Base-by-base conservation (phyloP, 2,797 vertebrate species). In the Hypotaenidia philippensis region DNA sequence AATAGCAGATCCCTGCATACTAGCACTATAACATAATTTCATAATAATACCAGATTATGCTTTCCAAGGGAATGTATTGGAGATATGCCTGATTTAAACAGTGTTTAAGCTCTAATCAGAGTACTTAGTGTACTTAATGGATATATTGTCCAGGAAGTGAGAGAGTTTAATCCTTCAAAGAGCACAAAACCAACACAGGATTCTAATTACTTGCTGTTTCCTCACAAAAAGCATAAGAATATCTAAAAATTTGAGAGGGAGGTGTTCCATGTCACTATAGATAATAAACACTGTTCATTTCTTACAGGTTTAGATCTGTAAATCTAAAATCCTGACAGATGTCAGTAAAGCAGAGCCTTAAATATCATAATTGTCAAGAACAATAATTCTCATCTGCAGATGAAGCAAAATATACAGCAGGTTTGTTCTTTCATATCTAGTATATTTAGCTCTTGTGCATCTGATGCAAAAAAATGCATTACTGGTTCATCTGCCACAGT, bases 51-150 rank as follows among this genome's bases (percentile, higher is more conserved):
- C 25, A 70, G 36, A 65, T 81, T 61, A 40, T 50, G 11, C n/a
- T 89, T 81, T 86, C 59, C 1, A 5, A 79, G 27, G 7, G 8
- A 17, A 32, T 60, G 10, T 81, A 53, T 64, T 83, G 11, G 27
- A 75, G 50, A 82, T 66, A 16, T 55, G 64, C 74, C 76, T 94
- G 47, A 87, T 87, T 92, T 87, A 79, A 93, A 66, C 10, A 59
- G 29, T 60, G 13, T 78, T 93, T 85, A 80, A 85, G 31, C 36
- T 90, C 27, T 83, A 68, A 68, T 83, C 29, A 65, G 50, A 72
- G 41, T 76, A 75, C 34, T 79, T 75, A 38, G 26, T 60, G 26
- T 90, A 41, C 38, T 74, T 89, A 69, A 74, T 70, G 9, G 40
- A 53, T 80, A 8, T 57, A 21, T 87, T 55, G 84, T 56, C 71